Base-by-base conservation (phyloP, 2,888 invertebrate genomes). In the Heteromyza rotundicornis region DNA sequence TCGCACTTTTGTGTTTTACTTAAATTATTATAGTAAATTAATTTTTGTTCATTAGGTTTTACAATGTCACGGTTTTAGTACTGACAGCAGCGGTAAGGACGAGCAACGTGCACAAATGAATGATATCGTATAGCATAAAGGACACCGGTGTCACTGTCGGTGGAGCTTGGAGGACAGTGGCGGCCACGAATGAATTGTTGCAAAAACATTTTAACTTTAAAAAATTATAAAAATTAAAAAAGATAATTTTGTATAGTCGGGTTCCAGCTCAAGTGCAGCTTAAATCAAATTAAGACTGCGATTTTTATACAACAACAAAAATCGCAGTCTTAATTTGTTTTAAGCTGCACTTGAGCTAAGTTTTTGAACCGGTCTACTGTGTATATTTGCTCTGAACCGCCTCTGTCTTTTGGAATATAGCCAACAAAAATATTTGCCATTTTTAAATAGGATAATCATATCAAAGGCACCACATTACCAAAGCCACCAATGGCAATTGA, bases 1-100 rank as follows among this genome's bases (percentile, higher is more conserved):
- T 70, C 66, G 59, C 66, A 70, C 69, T 72, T 74, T 63, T 68
- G 69, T 65, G 68, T 69, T 58, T 68, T 77, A 70, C 74, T 73
- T 74, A 73, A 76, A 71, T 78, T 78, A 75, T 78, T 80, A 72
- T 77, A 76, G 71, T 76, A 80, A 81, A 81, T 81, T 80, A 78
- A 80, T 78, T 81, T 76, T 68, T 72, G 72, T 74, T 79, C 74
- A 79, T 79, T 77, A 73, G 70, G 77, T 74, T 74, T 71, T 71
- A 70, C 68, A 75, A 68, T 78, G 76, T 75, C 71, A 72, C 66
- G 69, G 53, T 71, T 36, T 40, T 19, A 16, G 53, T 68, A 62
- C 51, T 23, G 22, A 24, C 44, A 16, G 36, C 19, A 16, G 24
- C 23, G n/a, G 2, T 19, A 22, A 12, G 32, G n/a, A 40, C 16